Conservation (phyloP, 2,888 invertebrate species). For the Epistrophella euchroma region DNA sequence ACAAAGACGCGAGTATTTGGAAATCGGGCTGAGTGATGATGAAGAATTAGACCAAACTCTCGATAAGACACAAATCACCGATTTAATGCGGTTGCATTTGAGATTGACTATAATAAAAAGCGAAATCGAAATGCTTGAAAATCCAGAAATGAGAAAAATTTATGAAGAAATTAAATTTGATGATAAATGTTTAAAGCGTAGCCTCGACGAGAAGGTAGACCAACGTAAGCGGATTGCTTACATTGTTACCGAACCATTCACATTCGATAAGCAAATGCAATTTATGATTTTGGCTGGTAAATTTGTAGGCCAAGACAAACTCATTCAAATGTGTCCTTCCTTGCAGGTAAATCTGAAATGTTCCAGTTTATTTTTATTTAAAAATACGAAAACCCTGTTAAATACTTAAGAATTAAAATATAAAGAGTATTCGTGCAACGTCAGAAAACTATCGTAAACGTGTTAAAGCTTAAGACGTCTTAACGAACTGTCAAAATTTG, state of each 20-base stretch:
- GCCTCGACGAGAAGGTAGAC: slow-evolving; percentile 32
- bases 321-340: slow-evolving; percentile 83
- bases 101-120: slow-evolving; percentile 86
- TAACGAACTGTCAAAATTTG: too few relatives aligned
- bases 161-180: slow-evolving; percentile 81
- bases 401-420: too few relatives aligned
- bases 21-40: slow-evolving; percentile 81
- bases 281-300: slow-evolving; percentile 83
- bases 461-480: too few relatives aligned
- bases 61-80: slow-evolving; percentile 83
- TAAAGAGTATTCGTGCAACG: too few relatives aligned
- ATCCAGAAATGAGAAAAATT: slow-evolving; percentile 86
- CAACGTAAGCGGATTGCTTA: slow-evolving; percentile 78
- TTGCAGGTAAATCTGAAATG: slow-evolving; percentile 78
- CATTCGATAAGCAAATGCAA: slow-evolving; percentile 84
- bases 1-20: slow-evolving; percentile 84
- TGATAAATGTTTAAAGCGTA: slow-evolving; percentile 51
- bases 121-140: slow-evolving; percentile 86
- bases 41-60: slow-evolving; percentile 81
- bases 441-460: too few relatives aligned
- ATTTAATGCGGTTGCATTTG: slow-evolving; percentile 85
- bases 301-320: slow-evolving; percentile 81
- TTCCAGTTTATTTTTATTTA: background rate
- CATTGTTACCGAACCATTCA: slow-evolving; percentile 84
- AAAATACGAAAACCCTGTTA: too few relatives aligned